Base-by-base conservation (phyloP, 1,140 invertebrate species). In the Calliphora vicina region DNA sequence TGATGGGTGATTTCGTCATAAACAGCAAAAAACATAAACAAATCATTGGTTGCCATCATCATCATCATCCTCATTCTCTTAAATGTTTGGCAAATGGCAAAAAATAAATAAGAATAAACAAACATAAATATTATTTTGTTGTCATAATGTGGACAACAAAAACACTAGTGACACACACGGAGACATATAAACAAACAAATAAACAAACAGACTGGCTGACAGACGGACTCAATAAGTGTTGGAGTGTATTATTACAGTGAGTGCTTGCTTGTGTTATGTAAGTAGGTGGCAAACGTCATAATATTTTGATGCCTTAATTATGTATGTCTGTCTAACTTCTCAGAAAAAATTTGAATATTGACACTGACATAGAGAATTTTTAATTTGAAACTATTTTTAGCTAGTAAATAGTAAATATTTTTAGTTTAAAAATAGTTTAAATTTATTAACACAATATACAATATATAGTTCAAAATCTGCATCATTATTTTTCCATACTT, bases 1-100 rank as follows among this genome's bases (percentile, higher is more conserved):
- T 67, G 61, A 67, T 67, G 61, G 61, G 3, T 67, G 61, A 67
- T 67, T 67, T 67, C 61, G 61, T 67, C 61, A 67, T 67, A 20
- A 67, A 67, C 61, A 57, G 50, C n/a, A 17, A 67, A 67, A 67
- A 67, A 67, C 23, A 67, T 23, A 20, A 67, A 67, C 61, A 67
- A 67, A 23, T 57, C 50, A 57, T 23, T 67, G 61, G 61, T 25
- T 67, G 61, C 61, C 61, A 67, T 57, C 50, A n/a, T 17, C 50
- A n/a, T n/a, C n/a, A n/a, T n/a, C n/a, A n/a, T n/a, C n/a, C n/a
- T n/a, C n/a, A n/a, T 6, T 61, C n/a, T 67, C 61, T 67, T 67
- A 67, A 35, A 67, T 67, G n/a, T 67, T 67, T 67, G 20, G 23
- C 20, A 67, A 67, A 67, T 15, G 17, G 15, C 15, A n/a, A n/a